Conservation (phyloP, 2,888 invertebrate genomes). For the Unio pictorum region DNA sequence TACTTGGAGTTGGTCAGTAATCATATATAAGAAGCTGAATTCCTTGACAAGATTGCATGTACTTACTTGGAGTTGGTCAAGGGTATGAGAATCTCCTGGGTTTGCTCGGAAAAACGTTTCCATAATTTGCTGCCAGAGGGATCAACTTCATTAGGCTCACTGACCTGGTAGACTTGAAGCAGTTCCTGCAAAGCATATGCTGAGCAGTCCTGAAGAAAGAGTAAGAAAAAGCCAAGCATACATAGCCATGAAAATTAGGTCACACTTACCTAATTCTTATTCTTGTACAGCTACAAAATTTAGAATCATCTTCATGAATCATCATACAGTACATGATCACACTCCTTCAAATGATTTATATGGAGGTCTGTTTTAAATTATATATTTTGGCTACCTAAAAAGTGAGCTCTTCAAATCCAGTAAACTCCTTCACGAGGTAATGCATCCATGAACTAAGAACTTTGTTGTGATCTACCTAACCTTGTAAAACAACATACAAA, state of each 20-base stretch:
- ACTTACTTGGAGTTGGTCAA: constrained; percentile 68
- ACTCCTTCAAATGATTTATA: background rate
- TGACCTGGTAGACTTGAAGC: constrained; percentile 69
- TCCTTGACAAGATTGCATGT: background rate
- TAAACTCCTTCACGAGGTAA: too few relatives aligned
- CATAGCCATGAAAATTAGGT: too few relatives aligned
- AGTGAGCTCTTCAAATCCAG: too few relatives aligned
- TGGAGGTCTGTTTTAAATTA: background rate
- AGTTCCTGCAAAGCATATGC: constrained; percentile 73
- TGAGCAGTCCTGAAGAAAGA: constrained; percentile 69
- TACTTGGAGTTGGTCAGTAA: too few relatives aligned
- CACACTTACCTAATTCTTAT: background rate
- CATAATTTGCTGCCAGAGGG: constrained; percentile 59
- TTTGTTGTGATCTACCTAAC: too few relatives aligned
- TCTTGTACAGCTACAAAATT: background rate
- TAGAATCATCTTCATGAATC: background rate
- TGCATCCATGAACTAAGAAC: too few relatives aligned
- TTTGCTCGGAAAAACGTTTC: constrained; percentile 68
- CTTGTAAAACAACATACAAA: too few relatives aligned
- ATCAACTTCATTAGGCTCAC: constrained; percentile 39
- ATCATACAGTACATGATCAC: background rate
- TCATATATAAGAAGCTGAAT: too few relatives aligned
- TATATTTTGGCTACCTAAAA: background rate
- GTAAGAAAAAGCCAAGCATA: background rate
- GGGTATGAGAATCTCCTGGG: constrained; percentile 70